phyloP scores from a whole-genome alignment of 2,797 vertebrate species.

The Monodelphis domestica region DNA sequence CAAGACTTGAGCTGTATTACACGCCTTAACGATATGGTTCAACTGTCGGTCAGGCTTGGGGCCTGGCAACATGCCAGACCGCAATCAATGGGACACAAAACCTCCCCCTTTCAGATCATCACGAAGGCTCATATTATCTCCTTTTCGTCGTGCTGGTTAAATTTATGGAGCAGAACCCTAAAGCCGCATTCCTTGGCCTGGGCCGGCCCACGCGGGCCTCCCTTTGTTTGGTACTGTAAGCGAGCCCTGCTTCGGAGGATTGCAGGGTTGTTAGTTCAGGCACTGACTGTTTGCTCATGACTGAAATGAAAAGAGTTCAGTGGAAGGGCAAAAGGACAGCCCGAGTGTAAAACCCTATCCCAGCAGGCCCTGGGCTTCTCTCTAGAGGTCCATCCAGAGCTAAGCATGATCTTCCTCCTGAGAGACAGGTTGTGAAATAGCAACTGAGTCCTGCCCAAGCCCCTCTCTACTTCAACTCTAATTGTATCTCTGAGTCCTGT shows the following conservation, averaged over 20 bases:
- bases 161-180: conserved; percentile 88
- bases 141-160: conserved; percentile 87
- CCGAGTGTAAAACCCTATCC: conserved; percentile 87
- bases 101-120: conserved; percentile 88
- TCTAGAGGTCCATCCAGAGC: conserved; percentile 48
- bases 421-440: conserved; percentile 9
- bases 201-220: conserved; percentile 88
- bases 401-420: conserved; percentile 17
- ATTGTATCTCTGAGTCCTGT: conserved; percentile 3
- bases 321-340: conserved; percentile 91
- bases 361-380: conserved; percentile 86
- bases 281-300: conserved; percentile 87
- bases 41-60: conserved; percentile 98
- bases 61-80: conserved; percentile 96
- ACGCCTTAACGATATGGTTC: conserved; percentile 99
- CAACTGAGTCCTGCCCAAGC: neutral
- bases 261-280: conserved; percentile 87
- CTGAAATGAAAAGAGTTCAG: conserved; percentile 91
- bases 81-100: conserved; percentile 95
- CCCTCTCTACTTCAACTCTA: neutral
- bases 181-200: conserved; percentile 86
- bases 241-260: conserved; percentile 86
- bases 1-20: conserved; percentile 89
- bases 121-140: conserved; percentile 88
- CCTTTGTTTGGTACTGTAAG: conserved; percentile 91